Evolutionary conservation across 2,888 invertebrate genomes (phyloP).

Genomic region (Euclidia mi): DNA sequence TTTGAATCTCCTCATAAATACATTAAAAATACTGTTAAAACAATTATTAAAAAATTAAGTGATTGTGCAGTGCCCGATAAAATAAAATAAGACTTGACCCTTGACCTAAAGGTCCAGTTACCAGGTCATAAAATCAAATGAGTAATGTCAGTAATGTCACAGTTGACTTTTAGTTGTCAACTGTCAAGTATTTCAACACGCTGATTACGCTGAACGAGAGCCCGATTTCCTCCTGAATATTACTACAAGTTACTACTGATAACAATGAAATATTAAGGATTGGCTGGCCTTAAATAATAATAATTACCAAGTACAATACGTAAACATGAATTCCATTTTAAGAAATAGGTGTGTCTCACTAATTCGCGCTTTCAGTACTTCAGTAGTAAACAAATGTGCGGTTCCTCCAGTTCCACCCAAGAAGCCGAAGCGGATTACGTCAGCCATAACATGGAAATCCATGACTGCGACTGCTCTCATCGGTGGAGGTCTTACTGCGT

Average conservation of each 20-base stretch:
- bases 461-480: conserved; percentile 91
- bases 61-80: too few relatives aligned
- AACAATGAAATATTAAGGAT: conserved; percentile 7
- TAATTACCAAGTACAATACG: conserved; percentile 17
- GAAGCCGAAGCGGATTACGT: conserved; percentile 73
- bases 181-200: background rate
- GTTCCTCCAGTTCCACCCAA: conserved; percentile 78
- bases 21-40: too few relatives aligned
- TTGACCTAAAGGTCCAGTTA: too few relatives aligned
- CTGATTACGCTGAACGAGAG: background rate
- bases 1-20: too few relatives aligned
- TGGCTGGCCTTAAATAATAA: conserved; percentile 14
- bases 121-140: too few relatives aligned
- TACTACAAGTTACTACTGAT: background rate
- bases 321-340: conserved; percentile 74
- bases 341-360: conserved; percentile 64
- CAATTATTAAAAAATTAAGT: too few relatives aligned
- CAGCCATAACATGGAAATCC: conserved; percentile 96
- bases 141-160: background rate
- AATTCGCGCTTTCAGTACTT: conserved; percentile 72
- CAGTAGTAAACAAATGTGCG: conserved; percentile 72
- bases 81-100: too few relatives aligned
- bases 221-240: background rate
- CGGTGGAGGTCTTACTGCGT: conserved; percentile 92
- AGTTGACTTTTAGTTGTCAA: conserved; percentile 1